Evolutionary conservation across 2,888 invertebrate genomes (phyloP), one percentile per base, ranked within the genome.

Genomic region (Podabrus alpinus): DNA sequence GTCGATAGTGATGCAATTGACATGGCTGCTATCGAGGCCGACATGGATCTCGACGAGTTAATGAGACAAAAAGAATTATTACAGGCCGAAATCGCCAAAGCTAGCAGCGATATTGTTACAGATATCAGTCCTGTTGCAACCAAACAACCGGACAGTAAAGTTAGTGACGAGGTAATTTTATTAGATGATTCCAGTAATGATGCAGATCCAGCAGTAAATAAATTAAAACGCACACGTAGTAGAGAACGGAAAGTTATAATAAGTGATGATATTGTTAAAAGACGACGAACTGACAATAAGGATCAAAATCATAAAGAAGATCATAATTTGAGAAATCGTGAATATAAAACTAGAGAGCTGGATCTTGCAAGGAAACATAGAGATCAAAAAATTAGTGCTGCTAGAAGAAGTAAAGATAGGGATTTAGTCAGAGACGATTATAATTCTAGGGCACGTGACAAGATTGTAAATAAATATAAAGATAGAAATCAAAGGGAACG

Each of bases 41-140:
- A 95, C 82, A 92, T 96, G 81, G 95, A 96, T 85, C 87, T 96
- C 24, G 96, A 96, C 83, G 96, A 96, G 80, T 88, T 96, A 73
- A 96, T 96, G 95, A 93, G 93, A 82, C 96, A 96, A 85, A 96
- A 96, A 88, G 95, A 95, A 83, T 82, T 93, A 62, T 88, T 96
- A 64, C 95, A 96, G 87, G 95, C 95, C 59, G 95, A 95, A 76
- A 95, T 94, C 85, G 90, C 91, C 83, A 94, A 93, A 0, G 93
- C 93, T 78, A 73, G 45, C 64, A 29, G 62, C 9, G 73, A 68
- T 19, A 69, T 69, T 67, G 89, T 88, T 77, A 91, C 91, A 29
- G 90, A 90, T 67, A 90, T 91, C 64, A 69, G 74, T 24, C 74
- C 77, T 72, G 75, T 81, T 62, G 71, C 69, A 59, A 78, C 73